phyloP scores from a whole-genome alignment of 2,113 vertebrate species.

The Rhynchomys soricoides region DNA sequence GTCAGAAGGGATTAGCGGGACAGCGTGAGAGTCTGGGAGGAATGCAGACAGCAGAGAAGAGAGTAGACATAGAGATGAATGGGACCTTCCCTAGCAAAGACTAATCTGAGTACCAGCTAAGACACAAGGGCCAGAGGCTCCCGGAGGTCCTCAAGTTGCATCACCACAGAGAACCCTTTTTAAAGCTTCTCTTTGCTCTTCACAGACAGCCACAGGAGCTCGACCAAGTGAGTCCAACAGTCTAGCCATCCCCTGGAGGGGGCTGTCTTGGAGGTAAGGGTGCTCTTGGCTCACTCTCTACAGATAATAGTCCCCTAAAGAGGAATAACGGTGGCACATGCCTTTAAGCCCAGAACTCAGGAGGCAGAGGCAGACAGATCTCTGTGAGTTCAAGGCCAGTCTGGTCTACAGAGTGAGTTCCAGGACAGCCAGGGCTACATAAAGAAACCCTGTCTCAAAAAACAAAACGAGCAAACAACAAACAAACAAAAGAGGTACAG shows the following conservation, averaged over 20 bases:
- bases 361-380: neutral
- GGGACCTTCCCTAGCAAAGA: neutral
- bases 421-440: neutral
- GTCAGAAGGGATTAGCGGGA: neutral
- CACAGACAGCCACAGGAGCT: constrained; percentile 90
- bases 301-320: neutral
- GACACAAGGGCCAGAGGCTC: neutral
- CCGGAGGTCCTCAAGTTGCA: fast-evolving
- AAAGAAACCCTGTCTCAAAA: neutral
- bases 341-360: neutral
- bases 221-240: constrained; percentile 81
- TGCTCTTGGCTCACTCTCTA: neutral
- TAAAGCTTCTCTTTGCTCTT: constrained; percentile 33
- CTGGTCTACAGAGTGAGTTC: neutral
- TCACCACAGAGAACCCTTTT: neutral
- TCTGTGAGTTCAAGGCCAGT: neutral
- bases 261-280: constrained; percentile 95
- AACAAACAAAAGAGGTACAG: neutral
- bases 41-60: neutral
- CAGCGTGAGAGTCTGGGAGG: neutral
- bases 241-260: constrained; percentile 86
- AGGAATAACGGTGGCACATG: fast-evolving
- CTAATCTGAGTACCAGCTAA: no score
- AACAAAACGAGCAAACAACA: neutral
- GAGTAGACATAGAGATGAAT: neutral